A percentile compares a stretch with the other conserved stretches of the same genome.
These are phyloP conservation scores for Crenuchus spilurus DNA, from an alignment of 2,797 vertebrate genomes.

Conservation along the genomic window DNA sequence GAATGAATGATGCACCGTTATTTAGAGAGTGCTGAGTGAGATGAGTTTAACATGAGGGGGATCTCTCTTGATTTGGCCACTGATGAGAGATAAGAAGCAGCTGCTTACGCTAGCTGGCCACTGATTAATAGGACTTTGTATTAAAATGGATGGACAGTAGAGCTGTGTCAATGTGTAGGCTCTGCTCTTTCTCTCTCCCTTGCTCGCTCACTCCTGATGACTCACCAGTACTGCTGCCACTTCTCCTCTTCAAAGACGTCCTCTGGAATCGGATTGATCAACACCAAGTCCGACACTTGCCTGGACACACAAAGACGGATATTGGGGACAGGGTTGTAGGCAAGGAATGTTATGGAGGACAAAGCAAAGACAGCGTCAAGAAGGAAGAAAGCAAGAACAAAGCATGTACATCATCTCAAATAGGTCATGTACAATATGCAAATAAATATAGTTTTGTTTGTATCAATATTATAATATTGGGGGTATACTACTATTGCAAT, in stretches of 20 bases:
- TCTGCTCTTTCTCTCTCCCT: neutral
- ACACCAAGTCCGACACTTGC: conserved; percentile 82
- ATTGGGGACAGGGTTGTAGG: neutral
- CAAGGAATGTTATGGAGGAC: neutral
- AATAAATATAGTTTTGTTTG: too few relatives aligned
- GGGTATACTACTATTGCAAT: too few relatives aligned
- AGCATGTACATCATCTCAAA: too few relatives aligned
- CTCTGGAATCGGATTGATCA: conserved; percentile 84
- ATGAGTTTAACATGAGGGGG: neutral
- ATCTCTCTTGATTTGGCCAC: neutral
- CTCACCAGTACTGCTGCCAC: conserved; percentile 83
- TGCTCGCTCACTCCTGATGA: conserved; percentile 42
- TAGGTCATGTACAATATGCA: too few relatives aligned
- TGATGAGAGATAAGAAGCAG: conserved; percentile 55
- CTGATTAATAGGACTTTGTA: conserved; percentile 61
- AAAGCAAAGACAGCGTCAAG: neutral
- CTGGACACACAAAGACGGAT: conserved; percentile 66
- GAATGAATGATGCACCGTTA: neutral
- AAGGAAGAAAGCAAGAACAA: too few relatives aligned
- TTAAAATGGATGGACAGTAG: conserved; percentile 24
- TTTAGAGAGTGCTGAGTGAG: neutral
- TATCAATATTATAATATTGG: too few relatives aligned
- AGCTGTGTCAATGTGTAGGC: conserved; percentile 21
- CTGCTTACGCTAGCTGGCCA: conserved; percentile 66
- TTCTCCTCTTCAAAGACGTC: conserved; percentile 76